Evolutionary conservation across 2,113 vertebrate species (phyloP), one percentile per base, ranked within the genome.

Genomic region (Malaclemys terrapin): DNA sequence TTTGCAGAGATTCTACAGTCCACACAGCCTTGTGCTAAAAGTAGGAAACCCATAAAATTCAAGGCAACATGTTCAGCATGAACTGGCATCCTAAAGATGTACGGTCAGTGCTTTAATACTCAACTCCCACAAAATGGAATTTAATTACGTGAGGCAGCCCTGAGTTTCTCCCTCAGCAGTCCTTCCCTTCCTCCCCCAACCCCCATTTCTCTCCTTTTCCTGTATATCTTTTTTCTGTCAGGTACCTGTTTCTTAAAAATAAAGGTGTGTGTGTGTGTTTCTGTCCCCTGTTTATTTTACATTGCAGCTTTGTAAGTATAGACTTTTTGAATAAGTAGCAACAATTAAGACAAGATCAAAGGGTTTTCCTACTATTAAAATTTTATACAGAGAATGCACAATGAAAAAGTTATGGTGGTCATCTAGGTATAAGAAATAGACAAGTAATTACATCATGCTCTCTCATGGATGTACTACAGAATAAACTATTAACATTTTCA

Each of bases 91-190:
- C 59, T 93, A 80, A 88, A 92, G 87, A 91, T 88, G 81, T 97
- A 97, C 97, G 89, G 95, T 96, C 85, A 95, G 42, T 92, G 80
- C 92, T 98, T 97, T 96, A 95, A 96, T 96, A 95, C 91, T 93
- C 45, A 86, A 75, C 54, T 97, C 94, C 90, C 89, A 92, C 90
- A 96, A 95, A 93, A 96, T 91, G 95, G 94, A 96, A 96, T 97
- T 97, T 97, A 98, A 97, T 96, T 97, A 96, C 83, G 57, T 92
- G 85, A 82, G 35, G 85, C 78, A 88, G 81, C 93, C 87, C 89
- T 84, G 90, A 95, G 88, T 88, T 80, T 87, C 92, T 96, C 87
- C 91, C 92, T 97, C 95, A 93, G 93, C 62, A 94, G 83, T 82
- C 56, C 27, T 72, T 91, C 16, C 89, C 89, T 82, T 82, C 87